phyloP scores from a whole-genome alignment of 2,797 vertebrate species.

The Karalla daura region DNA sequence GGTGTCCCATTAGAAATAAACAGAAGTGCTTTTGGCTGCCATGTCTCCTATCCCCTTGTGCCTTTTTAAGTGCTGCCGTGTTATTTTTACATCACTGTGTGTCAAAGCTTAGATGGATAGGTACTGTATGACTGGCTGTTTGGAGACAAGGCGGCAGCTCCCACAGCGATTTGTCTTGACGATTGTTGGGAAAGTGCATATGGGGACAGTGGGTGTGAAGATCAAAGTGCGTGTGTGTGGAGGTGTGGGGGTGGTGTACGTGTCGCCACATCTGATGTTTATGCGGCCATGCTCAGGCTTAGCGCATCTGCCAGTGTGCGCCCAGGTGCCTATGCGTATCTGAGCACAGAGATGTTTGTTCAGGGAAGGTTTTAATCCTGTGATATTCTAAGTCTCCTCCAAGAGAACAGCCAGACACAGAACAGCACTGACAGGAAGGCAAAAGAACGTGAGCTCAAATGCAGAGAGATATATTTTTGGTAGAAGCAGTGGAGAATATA shows the following conservation, averaged over 20 bases:
- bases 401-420: constrained; percentile 10
- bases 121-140: constrained; percentile 60
- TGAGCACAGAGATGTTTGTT: constrained; percentile 6
- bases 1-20: constrained; percentile 74
- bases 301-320: constrained; percentile 3
- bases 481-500: constrained; percentile 17
- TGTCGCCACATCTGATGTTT: constrained; percentile 39
- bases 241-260: constrained; percentile 17
- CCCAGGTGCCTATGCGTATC: constrained; percentile 1
- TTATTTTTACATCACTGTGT: constrained; percentile 75
- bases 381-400: not conserved
- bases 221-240: constrained; percentile 45
- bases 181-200: constrained; percentile 39
- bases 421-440: constrained; percentile 1
- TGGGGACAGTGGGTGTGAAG: constrained; percentile 30
- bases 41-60: constrained; percentile 61
- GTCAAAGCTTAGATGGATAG: constrained; percentile 69
- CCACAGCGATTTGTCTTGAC: constrained; percentile 66
- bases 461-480: constrained; percentile 24
- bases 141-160: constrained; percentile 58
- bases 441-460: constrained; percentile 2
- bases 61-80: constrained; percentile 72
- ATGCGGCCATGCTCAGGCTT: constrained; percentile 9
- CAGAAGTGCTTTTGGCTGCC: constrained; percentile 73
- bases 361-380: constrained; percentile 1